Base-by-base conservation (phyloP, 2,888 invertebrate genomes). In the Tetrapedia diversipes region DNA sequence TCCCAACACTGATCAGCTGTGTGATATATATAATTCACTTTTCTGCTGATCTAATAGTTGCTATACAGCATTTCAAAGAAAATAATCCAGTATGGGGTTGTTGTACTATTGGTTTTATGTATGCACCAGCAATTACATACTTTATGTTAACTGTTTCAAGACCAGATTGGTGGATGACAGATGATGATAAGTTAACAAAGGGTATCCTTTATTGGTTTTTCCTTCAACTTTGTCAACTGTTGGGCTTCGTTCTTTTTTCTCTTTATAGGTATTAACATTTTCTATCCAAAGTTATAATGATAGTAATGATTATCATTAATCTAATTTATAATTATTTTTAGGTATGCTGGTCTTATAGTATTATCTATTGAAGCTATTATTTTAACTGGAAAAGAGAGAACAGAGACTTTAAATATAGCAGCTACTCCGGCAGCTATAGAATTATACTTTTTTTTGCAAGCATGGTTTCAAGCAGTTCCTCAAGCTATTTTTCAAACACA, bases 391-490 rank as follows among this genome's bases (percentile, higher is more conserved):
- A 93, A 95, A 47, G 92, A 93, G 45, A 93, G 94, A 76, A 93
- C 94, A 16, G 94, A 94, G 76, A 95, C 95, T 14, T 88, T 96
- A 54, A 86, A 92, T 10, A 92, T 93, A 70, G 94, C 95, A 6
- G 93, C 94, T 27, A 93, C 94, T 64, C 94, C 95, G 1, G 95
- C 95, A 27, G 94, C 94, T n/a, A 93, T 95, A 81, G 96, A 97
- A 89, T 92, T 96, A 39, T 96, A 96, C 88, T 93, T 96, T 64
- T 95, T 97, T 84, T 92, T 96, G 14, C 96, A 96, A 90, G 95
- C 96, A 1, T 96, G 96, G 91, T 92, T 96, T 11, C 96, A 97
- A 87, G 94, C 96, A 2, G 95, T 95, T 0, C 97, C 96, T 0
- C 95, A 96, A 90, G 94, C 95, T 47, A 90, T 95, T 34, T 92